These are phyloP conservation scores for Holothuria scabra DNA, from an alignment of 53 echinoderm and acorn worm species.

Conservation along the genomic window DNA sequence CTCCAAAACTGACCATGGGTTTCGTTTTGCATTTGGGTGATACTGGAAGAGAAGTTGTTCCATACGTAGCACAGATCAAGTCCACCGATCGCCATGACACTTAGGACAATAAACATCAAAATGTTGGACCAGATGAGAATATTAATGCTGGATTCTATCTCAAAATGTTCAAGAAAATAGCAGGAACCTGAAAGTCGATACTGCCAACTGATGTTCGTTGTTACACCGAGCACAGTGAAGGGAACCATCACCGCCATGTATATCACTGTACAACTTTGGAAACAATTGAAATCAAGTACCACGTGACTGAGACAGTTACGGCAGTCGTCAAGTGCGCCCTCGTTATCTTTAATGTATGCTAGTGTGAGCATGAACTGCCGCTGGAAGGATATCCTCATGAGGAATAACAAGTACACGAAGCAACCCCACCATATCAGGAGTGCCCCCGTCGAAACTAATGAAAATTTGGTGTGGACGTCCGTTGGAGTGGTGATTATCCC, in stretches of 20 bases:
- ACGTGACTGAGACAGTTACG: constrained; percentile 28
- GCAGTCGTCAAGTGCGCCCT: constrained; percentile 28
- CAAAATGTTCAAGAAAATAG: background rate
- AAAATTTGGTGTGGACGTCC: constrained; percentile 21
- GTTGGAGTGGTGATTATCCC: background rate
- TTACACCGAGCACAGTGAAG: constrained; percentile 18
- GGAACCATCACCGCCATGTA: constrained; percentile 37
- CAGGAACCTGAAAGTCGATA: constrained; percentile 8
- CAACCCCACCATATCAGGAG: constrained; percentile 33
- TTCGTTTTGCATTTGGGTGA: constrained; percentile 4
- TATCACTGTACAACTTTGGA: background rate
- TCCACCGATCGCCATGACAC: constrained; percentile 70
- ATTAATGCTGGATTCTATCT: constrained; percentile 62
- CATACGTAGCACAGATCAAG: constrained; percentile 77
- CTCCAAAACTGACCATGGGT: constrained; percentile 14
- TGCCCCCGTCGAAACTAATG: background rate
- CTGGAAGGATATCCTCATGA: constrained; percentile 40
- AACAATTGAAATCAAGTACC: constrained; percentile 36
- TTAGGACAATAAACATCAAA: constrained; percentile 75
- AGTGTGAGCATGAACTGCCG: constrained; percentile 29
- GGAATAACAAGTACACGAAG: constrained; percentile 15
- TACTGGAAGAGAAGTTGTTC: constrained; percentile 45
- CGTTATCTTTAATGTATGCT: constrained; percentile 1
- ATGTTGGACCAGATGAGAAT: constrained; percentile 74
- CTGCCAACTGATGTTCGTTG: constrained; percentile 40